phyloP scores from a whole-genome alignment of 2,113 vertebrate genomes.

The Solea solea region DNA sequence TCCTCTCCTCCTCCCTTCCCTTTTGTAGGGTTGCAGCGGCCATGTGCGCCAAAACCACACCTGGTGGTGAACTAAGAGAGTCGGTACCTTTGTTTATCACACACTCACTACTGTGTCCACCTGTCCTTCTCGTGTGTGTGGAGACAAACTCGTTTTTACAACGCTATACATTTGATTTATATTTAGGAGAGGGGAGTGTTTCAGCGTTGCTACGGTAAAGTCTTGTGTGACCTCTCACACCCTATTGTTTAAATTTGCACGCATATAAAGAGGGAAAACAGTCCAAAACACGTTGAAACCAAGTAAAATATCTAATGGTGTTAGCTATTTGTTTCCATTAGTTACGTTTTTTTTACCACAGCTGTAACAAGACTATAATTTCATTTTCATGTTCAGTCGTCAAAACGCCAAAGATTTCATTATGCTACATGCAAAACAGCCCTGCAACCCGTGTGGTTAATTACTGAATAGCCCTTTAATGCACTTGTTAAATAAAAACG shows the following conservation, averaged over 20 bases:
- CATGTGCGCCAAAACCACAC: conserved; percentile 48
- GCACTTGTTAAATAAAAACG: background rate
- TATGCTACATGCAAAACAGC: background rate
- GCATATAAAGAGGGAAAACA: too few relatives aligned
- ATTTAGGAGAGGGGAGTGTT: conserved; percentile 46
- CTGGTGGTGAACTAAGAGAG: conserved; percentile 44
- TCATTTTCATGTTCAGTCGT: background rate
- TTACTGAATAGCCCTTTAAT: background rate
- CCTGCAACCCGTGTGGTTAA: background rate
- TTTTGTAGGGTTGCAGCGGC: conserved; percentile 1
- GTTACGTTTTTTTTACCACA: background rate
- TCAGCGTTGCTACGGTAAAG: background rate
- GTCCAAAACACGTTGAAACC: background rate
- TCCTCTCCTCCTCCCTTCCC: conserved; percentile 7
- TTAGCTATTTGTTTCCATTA: background rate
- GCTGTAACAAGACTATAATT: conserved; percentile 6
- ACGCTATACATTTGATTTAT: conserved; percentile 41
- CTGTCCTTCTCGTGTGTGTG: conserved; percentile 15
- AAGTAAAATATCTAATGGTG: background rate
- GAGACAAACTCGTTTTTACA: conserved; percentile 58
- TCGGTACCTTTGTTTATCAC: conserved; percentile 33
- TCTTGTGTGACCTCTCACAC: too few relatives aligned
- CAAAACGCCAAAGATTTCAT: background rate
- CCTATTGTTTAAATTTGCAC: too few relatives aligned
- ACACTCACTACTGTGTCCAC: conserved; percentile 42